Percentiles rank a stretch among this genome's conserved stretches.
phyloP scores from a whole-genome alignment of 2,888 invertebrate species.

The Sympetrum striolatum region DNA sequence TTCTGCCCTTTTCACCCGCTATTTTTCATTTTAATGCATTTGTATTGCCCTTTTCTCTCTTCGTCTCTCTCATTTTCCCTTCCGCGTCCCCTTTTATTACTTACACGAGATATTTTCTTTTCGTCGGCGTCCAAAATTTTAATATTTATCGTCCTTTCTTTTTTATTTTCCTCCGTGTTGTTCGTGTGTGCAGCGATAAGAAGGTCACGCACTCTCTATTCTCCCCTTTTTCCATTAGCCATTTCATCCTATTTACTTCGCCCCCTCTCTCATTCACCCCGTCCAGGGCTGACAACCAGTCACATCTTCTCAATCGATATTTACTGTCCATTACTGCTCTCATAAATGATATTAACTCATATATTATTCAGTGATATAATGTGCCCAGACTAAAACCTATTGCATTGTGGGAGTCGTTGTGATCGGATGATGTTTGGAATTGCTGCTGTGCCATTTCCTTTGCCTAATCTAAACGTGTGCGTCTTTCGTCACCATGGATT shows the following conservation, averaged over 20 bases:
- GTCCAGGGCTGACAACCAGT: not conserved
- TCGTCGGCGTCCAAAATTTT: not conserved
- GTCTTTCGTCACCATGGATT: too few species aligned
- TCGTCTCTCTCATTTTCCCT: not conserved
- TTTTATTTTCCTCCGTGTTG: conserved; percentile 8
- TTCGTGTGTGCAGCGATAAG: conserved; percentile 32
- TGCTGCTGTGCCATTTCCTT: too few species aligned
- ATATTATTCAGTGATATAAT: too few species aligned
- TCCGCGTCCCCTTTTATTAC: conserved; percentile 25
- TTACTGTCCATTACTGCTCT: too few species aligned
- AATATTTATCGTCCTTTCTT: not conserved
- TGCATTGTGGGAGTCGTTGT: too few species aligned
- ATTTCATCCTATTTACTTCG: not conserved
- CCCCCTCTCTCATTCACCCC: not conserved
- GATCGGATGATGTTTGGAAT: too few species aligned
- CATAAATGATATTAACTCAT: too few species aligned
- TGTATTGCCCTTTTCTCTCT: conserved; percentile 2
- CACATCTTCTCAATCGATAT: not conserved
- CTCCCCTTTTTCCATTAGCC: too few species aligned
- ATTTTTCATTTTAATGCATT: not conserved
- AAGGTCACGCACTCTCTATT: too few species aligned
- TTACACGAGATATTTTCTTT: not conserved
- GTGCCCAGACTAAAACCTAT: too few species aligned
- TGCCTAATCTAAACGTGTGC: too few species aligned
- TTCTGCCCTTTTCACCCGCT: not conserved